Evolutionary conservation across 92 coral and sea anemone species (phyloP), one percentile per base, ranked within the genome.

Genomic region (Paramuricea clavata): DNA sequence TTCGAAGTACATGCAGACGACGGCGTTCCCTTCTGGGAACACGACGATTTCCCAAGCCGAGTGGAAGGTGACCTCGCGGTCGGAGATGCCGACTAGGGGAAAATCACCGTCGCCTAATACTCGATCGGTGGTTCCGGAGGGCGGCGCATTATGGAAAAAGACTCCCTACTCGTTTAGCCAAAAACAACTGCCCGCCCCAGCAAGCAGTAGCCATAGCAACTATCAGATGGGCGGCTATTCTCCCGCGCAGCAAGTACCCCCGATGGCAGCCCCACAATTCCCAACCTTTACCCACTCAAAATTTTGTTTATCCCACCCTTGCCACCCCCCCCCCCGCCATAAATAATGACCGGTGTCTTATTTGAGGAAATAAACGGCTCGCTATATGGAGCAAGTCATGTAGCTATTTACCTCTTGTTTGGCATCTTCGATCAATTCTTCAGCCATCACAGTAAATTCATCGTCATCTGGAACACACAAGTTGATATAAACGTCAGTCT

Each of bases 381-480:
- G 3, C 27, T 17, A 56, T 4, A 56, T 17, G 5, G 12, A 13
- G 16, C 19, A 5, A 23, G 10, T 7, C 31, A 5, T 23, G 22
- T 22, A 3, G 60, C 19, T 54, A 23, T 19, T 54, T 76, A 96
- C 99, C 98, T 96, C 99, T 22, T 95, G 98, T 83, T 94, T 95
- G 59, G 98, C 92, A 65, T 96, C 99, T 75, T 96, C 99, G 89
- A 96, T 92, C 35, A 96, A 92, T 22, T 97, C 98, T 79, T 96
- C 99, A 62, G 97, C 99, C 69, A 93, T 83, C 43, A 89, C 95
- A 11, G 99, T 94, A 91, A 96, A 78, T 12, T 96, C 96, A 84
- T 91, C 94, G 69, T 96, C 97, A 74, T 93, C 99, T 96, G 54
- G 22, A 77, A 76, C 13, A 28, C 0, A 43, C 60, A 26, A 43